These are phyloP conservation scores for Miniopterus natalensis DNA, from an alignment of 2,113 vertebrate genomes.

Conservation along the genomic window DNA sequence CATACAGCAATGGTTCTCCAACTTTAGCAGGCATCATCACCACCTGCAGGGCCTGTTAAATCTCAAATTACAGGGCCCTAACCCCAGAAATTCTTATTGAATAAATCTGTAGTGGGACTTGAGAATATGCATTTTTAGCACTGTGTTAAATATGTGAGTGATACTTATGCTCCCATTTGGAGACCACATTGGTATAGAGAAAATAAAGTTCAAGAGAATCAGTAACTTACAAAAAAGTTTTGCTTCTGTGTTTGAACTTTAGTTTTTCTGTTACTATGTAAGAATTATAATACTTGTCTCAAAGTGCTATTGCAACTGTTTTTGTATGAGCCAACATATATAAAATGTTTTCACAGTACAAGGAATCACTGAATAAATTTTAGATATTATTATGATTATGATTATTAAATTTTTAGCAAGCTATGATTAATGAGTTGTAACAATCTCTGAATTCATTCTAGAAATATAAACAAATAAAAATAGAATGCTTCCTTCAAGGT, in stretches of 20 bases:
- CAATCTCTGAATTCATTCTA: background rate
- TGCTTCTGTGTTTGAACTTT: conserved; percentile 7
- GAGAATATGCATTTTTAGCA: background rate
- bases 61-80: background rate
- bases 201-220: background rate
- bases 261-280: background rate
- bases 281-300: background rate
- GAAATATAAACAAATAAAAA: background rate
- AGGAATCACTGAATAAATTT: background rate
- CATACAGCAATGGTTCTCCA: background rate
- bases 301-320: background rate
- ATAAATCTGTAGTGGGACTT: accelerated
- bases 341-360: background rate
- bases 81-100: background rate
- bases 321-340: background rate
- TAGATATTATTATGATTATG: background rate
- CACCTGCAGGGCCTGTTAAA: background rate
- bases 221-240: background rate
- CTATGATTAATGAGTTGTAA: background rate
- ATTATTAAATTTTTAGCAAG: background rate
- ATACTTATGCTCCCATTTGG: background rate
- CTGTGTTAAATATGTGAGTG: background rate
- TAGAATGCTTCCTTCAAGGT: background rate
- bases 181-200: background rate
- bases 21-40: background rate